phyloP scores from a whole-genome alignment of 2,113 vertebrate genomes.

The Chionomys nivalis region DNA sequence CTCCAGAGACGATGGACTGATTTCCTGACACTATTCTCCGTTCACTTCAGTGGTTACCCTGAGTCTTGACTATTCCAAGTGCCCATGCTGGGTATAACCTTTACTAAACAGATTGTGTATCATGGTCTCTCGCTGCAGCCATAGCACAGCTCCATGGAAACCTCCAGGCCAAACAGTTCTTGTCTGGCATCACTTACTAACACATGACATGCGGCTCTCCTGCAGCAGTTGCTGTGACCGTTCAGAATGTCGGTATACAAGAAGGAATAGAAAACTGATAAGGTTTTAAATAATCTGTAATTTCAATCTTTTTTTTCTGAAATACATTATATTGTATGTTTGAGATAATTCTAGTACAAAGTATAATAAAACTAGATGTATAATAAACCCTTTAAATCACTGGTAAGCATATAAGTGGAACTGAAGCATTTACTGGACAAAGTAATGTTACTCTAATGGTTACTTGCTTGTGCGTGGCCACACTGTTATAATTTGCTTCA shows the following conservation, averaged over 20 bases:
- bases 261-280: conserved; percentile 87
- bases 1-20: conserved; percentile 82
- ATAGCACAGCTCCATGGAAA: conserved; percentile 84
- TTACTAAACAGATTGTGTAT: conserved; percentile 80
- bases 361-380: conserved; percentile 95
- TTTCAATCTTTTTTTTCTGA: conserved; percentile 87
- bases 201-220: conserved; percentile 82
- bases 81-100: conserved; percentile 83
- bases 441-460: conserved; percentile 92
- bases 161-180: conserved; percentile 83
- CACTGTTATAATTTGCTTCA: conserved; percentile 94
- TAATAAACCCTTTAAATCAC: conserved; percentile 95
- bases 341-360: conserved; percentile 95
- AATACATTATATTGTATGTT: conserved; percentile 95
- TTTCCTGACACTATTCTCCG: conserved; percentile 84
- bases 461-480: conserved; percentile 94
- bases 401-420: conserved; percentile 92
- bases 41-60: conserved; percentile 80
- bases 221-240: conserved; percentile 80
- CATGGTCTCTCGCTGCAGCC: conserved; percentile 84
- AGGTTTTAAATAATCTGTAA: conserved; percentile 91
- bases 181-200: conserved; percentile 85
- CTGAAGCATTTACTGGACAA: conserved; percentile 93
- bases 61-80: conserved; percentile 84
- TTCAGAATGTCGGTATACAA: conserved; percentile 86